Conservation (phyloP, 2,888 invertebrate species). For the Sisyra terminalis region DNA sequence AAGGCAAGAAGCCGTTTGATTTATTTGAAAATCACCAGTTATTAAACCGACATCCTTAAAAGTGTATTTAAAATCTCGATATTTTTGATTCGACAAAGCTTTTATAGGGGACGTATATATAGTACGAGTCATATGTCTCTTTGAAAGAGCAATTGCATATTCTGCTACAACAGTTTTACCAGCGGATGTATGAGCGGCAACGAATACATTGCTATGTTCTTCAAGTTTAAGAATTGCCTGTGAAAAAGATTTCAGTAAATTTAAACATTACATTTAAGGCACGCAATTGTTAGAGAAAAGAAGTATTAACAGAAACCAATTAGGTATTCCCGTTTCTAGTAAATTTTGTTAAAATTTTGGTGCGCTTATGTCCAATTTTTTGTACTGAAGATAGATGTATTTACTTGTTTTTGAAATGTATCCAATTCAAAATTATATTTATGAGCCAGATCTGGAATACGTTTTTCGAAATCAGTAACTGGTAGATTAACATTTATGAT, state of each 20-base stretch:
- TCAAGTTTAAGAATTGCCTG: conserved; percentile 86
- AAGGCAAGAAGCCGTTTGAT: conserved; percentile 82
- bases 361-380: too few relatives aligned
- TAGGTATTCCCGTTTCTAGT: not conserved
- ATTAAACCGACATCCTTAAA: conserved; percentile 89
- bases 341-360: not conserved
- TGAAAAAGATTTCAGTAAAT: too few relatives aligned
- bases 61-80: conserved; percentile 84
- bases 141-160: conserved; percentile 93
- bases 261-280: too few relatives aligned
- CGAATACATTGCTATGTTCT: conserved; percentile 88
- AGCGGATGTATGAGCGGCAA: conserved; percentile 98
- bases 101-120: conserved; percentile 99
- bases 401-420: conserved; percentile 83
- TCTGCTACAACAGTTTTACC: conserved; percentile 99
- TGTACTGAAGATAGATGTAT: too few relatives aligned
- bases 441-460: conserved; percentile 70
- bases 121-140: conserved; percentile 77
- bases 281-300: not conserved
- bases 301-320: not conserved
- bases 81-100: conserved; percentile 97
- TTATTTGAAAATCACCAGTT: conserved; percentile 92
- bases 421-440: conserved; percentile 85
- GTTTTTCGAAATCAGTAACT: conserved; percentile 62
- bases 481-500: conserved; percentile 68